Evolutionary conservation across 2,797 vertebrate species (phyloP).

Genomic region (Rhinichthys osculus): DNA sequence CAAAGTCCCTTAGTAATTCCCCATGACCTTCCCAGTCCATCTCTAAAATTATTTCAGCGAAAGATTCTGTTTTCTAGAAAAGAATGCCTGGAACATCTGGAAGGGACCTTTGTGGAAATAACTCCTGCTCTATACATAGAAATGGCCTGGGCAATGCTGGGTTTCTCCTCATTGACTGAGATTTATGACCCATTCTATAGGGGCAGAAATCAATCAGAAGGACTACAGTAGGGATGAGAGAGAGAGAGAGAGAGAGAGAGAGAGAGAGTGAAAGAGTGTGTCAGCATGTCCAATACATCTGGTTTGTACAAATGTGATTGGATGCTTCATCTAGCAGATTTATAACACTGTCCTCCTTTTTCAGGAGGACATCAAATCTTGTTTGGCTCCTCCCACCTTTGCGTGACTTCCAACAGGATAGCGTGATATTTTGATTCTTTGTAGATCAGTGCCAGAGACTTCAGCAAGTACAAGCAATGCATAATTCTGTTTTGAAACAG

Average conservation of each 20-base stretch:
- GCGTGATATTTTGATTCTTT: neutral
- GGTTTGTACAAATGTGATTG: conserved; percentile 38
- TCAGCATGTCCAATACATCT: conserved; percentile 40
- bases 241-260: neutral
- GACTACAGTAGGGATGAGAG: neutral
- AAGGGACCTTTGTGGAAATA: neutral
- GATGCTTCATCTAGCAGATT: conserved; percentile 34
- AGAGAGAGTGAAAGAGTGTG: neutral
- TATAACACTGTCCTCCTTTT: conserved; percentile 22
- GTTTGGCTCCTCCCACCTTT: conserved; percentile 10
- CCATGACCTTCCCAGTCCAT: conserved; percentile 19
- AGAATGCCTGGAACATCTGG: conserved; percentile 14
- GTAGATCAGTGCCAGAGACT: neutral
- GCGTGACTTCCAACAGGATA: neutral
- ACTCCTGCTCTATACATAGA: neutral
- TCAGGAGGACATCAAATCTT: conserved; percentile 32
- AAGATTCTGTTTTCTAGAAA: conserved; percentile 25
- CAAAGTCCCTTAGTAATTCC: conserved; percentile 31
- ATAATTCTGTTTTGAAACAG: conserved; percentile 11
- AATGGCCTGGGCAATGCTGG: neutral
- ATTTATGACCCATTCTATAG: conserved; percentile 38
- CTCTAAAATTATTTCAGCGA: conserved; percentile 21
- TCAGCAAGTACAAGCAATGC: neutral
- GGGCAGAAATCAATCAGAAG: conserved; percentile 2
- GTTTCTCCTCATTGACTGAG: conserved; percentile 26